Conservation (phyloP, 2,888 invertebrate species). For the Coelinius sp. region DNA sequence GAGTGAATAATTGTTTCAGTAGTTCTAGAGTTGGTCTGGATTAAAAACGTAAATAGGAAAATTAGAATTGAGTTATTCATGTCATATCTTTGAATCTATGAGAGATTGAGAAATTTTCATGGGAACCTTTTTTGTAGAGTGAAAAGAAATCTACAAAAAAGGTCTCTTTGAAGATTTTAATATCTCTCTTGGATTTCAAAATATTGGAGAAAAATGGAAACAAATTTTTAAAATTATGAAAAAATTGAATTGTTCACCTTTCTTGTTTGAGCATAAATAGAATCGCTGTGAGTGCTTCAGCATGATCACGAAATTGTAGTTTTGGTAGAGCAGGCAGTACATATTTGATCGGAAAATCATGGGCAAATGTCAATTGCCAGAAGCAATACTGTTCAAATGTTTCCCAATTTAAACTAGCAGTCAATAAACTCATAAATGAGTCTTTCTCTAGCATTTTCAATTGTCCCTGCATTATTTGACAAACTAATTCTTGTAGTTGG, state of each 20-base stretch:
- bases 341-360: constrained; percentile 93
- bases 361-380: constrained; percentile 96
- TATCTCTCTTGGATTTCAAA: too few species aligned
- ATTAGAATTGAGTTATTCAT: too few species aligned
- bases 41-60: neutral
- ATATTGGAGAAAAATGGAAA: neutral
- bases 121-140: too few species aligned
- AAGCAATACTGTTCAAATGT: constrained; percentile 97
- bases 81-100: too few species aligned
- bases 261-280: constrained; percentile 93
- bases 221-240: neutral
- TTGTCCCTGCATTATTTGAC: constrained; percentile 91
- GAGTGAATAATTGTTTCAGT: constrained; percentile 85
- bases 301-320: constrained; percentile 86
- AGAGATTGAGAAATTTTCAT: too few species aligned
- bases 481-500: constrained; percentile 92
- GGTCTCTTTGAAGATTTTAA: too few species aligned
- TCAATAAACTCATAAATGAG: constrained; percentile 81
- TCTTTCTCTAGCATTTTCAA: constrained; percentile 87
- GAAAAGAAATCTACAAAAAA: too few species aligned
- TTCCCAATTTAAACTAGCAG: constrained; percentile 93
- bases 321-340: constrained; percentile 85
- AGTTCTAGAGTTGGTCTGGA: constrained; percentile 86
- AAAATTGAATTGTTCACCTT: constrained; percentile 72
- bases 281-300: constrained; percentile 93